A percentile compares a stretch with the other conserved stretches of the same genome.
Evolutionary conservation across 2,797 vertebrate genomes (phyloP).

Genomic region (Cirrhinus molitorella): DNA sequence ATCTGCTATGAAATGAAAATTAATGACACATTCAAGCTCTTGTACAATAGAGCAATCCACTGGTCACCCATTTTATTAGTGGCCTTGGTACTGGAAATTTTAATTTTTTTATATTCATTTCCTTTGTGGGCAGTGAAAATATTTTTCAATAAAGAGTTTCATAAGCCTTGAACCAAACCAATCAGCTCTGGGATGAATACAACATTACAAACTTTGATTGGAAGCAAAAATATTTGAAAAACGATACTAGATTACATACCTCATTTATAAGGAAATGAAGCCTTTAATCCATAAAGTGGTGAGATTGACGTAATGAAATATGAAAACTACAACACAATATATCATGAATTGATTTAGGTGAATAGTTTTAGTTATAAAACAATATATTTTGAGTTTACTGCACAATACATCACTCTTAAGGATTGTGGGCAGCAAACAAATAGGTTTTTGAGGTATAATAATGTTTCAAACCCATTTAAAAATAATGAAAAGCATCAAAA

Average conservation of each 20-base stretch:
- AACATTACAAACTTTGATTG: neutral
- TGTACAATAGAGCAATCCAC: neutral
- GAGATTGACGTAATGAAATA: neutral
- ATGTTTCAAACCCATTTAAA: neutral
- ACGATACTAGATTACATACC: neutral
- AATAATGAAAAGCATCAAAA: neutral
- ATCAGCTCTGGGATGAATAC: neutral
- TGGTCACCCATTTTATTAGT: neutral
- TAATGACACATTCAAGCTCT: neutral
- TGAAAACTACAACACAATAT: neutral
- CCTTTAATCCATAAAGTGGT: neutral
- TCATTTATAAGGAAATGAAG: neutral
- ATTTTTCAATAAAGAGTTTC: neutral
- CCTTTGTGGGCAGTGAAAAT: neutral
- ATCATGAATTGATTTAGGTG: neutral
- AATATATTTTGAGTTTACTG: neutral
- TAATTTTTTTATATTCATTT: neutral
- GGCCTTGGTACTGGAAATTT: neutral
- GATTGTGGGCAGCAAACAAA: neutral
- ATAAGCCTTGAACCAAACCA: constrained; percentile 9
- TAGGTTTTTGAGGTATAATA: neutral
- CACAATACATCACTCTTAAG: neutral
- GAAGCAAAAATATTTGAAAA: neutral
- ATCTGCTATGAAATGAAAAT: neutral
- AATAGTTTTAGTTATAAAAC: neutral